Evolutionary conservation across 2,888 invertebrate species (phyloP), one percentile per base, ranked within the genome.

Genomic region (Acleris laterana): DNA sequence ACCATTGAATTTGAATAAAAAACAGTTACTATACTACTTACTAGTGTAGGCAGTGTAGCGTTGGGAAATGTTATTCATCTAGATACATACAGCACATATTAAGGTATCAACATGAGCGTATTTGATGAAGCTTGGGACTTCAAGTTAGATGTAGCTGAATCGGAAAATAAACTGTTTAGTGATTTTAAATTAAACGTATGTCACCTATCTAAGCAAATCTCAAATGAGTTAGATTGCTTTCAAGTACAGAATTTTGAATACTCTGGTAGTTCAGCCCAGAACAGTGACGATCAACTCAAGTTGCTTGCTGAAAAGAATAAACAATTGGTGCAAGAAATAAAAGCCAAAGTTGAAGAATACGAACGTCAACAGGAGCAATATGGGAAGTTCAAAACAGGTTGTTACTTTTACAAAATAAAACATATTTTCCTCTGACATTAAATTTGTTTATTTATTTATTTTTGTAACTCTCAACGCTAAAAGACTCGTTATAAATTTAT

Each of bases 371-470:
- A 88, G 76, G 69, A 42, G 25, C 81, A 84, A 53, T 91, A 89
- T 75, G 85, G 86, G 71, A 81, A 70, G 58, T 87, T 74, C 50
- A 93, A 90, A 76, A 81, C 83, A 80, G 90, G 92, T 89, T 56
- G 22, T 52, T 11, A 38, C 17, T 46, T 46, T 46, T 46, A 46
- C 7, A 44, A 16, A 16, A 16, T 69, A 42, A 49, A 46, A 16
- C 50, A 17, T 32, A 52, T 25, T 25, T 1, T 25, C 25, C 25
- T 6, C 25, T 25, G 25, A 25, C 7, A 25, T n/a, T n/a, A n/a
- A n/a, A n/a, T 25, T 22, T 22, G 22, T 3, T 25, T 25, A 25
- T 25, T 25, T 25, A 22, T 22, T 28, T 28, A 28, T 28, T 28
- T 28, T 28, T 7, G 28, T 28, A 25, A 25, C 28, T 1, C 28